Evolutionary conservation across 2,888 invertebrate genomes (phyloP), one percentile per base, ranked within the genome.

Genomic region (Diploptera punctata): DNA sequence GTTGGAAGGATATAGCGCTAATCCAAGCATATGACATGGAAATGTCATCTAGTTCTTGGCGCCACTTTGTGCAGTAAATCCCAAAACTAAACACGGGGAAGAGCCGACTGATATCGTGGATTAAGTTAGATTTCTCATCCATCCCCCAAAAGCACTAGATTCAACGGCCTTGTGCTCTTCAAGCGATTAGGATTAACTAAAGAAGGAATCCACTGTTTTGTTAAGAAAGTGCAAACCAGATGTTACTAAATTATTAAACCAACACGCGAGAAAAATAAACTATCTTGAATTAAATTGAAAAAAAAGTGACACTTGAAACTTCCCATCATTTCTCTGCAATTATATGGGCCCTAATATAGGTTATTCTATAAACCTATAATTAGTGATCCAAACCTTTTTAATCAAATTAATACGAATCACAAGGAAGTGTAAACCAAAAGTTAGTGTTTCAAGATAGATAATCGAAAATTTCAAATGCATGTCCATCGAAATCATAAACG

Each of bases 1-100:
- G 7, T 52, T 9, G 52, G 31, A 54, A 26, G 54, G 13, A 54
- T 54, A 54, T 26, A 13, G 7, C 29, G 16, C 57, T 57, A 57
- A 57, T 57, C 57, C 26, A 29, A 24, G 21, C 57, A 24, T n/a
- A 29, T 57, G 57, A 72, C 72, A 72, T 72, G 72, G 47, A 72
- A 72, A 72, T 72, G 72, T 68, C 72, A 72, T 72, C 72, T 72
- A 44, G 44, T 47, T 7, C 68, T 54, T 47, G 68, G 68, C 68
- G 72, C 72, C 72, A 72, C 57, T 67, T 60, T 60, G 57, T 57
- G 60, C 49, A 21, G 49, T 7, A 60, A 72, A 68, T 61, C 72
- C 72, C 43, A 47, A 54, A 72, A 57, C 43, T 57, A 72, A 72
- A 72, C 72, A 72, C 38, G 29, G 21, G 62, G 21, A 62, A 62